Evolutionary conservation across 2,797 vertebrate genomes (phyloP).

Genomic region (Amazona ochrocephala): DNA sequence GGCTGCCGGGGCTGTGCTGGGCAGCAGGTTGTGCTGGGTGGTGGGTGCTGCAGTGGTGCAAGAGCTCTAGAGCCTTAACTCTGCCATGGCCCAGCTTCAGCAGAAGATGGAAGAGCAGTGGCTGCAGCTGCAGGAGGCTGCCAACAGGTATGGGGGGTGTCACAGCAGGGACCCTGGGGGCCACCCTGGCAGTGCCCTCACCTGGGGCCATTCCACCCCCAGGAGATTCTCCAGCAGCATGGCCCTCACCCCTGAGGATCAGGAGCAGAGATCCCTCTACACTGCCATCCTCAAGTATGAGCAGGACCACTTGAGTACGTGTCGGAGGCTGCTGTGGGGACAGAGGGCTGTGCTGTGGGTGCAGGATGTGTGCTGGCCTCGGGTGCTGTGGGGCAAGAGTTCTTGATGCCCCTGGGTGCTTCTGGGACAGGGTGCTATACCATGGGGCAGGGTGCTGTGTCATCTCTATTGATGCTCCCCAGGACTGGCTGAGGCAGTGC

Average conservation of each 20-base stretch:
- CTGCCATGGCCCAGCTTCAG: constrained; percentile 82
- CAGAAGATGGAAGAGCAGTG: constrained; percentile 92
- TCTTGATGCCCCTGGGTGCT: no score
- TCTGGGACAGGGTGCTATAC: no score
- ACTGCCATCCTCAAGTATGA: constrained; percentile 92
- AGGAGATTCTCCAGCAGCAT: constrained; percentile 90
- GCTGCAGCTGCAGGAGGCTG: constrained; percentile 90
- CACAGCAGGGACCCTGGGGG: rapidly evolving
- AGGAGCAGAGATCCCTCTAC: constrained; percentile 88
- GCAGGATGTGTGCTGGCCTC: not conserved
- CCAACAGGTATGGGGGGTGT: constrained; percentile 82
- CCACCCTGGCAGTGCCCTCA: not conserved
- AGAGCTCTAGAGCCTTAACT: constrained; percentile 61
- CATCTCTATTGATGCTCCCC: no score
- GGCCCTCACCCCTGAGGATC: constrained; percentile 85
- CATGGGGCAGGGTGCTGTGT: no score
- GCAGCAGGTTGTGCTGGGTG: not conserved
- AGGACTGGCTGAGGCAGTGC: no score
- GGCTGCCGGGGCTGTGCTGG: no score
- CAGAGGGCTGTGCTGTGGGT: not conserved
- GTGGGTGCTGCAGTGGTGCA: rapidly evolving
- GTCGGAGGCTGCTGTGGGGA: not conserved
- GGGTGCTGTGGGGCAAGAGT: no score
- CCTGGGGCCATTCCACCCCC: no score
- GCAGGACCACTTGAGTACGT: constrained; percentile 89